Evolutionary conservation across 2,797 vertebrate genomes (phyloP).

Genomic region (Sebastes iracundus): DNA sequence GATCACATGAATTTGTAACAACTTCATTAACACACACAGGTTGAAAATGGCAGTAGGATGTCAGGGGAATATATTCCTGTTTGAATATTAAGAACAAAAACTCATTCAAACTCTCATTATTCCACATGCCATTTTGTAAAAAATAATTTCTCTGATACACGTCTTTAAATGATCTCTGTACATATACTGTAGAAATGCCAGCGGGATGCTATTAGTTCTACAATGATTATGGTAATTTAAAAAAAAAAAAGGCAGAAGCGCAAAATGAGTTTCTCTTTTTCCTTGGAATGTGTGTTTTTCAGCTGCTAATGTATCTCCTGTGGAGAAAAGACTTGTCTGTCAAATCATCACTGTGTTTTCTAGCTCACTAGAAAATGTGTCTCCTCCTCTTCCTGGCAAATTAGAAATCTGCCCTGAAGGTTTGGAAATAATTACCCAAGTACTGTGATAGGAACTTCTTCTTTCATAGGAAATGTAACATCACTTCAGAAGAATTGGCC

Average conservation of each 20-base stretch:
- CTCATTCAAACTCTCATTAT: not conserved
- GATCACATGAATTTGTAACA: not conserved
- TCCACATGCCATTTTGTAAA: not conserved
- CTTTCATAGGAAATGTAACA: not conserved
- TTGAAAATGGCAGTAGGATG: not conserved
- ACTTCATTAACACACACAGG: not conserved
- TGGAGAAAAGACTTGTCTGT: not conserved
- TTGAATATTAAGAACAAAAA: not conserved
- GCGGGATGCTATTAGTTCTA: not conserved
- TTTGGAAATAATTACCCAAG: not conserved
- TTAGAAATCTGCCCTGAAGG: not conserved
- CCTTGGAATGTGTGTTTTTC: not conserved
- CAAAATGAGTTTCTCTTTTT: not conserved
- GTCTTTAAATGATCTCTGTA: not conserved
- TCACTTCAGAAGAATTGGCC: not conserved
- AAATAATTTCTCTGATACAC: not conserved
- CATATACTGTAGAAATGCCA: not conserved
- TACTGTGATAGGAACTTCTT: not conserved
- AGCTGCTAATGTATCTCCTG: not conserved
- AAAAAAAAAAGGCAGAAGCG: not conserved
- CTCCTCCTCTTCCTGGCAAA: not conserved
- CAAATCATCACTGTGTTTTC: not conserved
- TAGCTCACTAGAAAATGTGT: not conserved
- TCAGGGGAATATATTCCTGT: not conserved
- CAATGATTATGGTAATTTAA: not conserved